Evolutionary conservation across 2,113 vertebrate species (phyloP).

Genomic region (Crotophaga sulcirostris): DNA sequence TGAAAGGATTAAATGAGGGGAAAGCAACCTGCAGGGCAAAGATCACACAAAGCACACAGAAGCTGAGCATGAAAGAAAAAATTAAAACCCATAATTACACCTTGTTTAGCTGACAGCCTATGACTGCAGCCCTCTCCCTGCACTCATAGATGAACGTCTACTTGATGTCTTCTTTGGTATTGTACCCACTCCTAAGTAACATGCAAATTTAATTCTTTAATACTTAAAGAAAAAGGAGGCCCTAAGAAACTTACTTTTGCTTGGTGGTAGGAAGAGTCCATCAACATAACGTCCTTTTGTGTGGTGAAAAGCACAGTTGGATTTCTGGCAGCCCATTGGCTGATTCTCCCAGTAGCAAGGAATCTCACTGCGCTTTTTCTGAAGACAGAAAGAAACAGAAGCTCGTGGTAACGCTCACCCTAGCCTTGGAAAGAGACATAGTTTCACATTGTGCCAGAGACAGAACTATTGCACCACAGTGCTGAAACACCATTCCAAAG

Average conservation of each 20-base stretch:
- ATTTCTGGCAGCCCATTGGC: slow-evolving; percentile 89
- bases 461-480: neutral
- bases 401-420: fast-evolving
- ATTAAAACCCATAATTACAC: neutral
- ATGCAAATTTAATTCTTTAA: no score
- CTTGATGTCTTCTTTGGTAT: fast-evolving
- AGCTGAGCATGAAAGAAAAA: neutral
- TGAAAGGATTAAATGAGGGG: neutral
- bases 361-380: slow-evolving; percentile 95
- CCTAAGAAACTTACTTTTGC: slow-evolving; percentile 79
- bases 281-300: slow-evolving; percentile 85
- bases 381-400: neutral
- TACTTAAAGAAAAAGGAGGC: neutral
- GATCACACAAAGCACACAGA: neutral
- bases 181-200: neutral
- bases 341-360: slow-evolving; percentile 98
- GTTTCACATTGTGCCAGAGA: fast-evolving
- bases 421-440: fast-evolving
- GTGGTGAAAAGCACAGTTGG: slow-evolving; percentile 93
- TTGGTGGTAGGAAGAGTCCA: slow-evolving; percentile 84
- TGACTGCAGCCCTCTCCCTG: neutral
- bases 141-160: neutral
- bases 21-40: neutral
- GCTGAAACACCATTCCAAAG: neutral
- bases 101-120: neutral